phyloP scores from a whole-genome alignment of 2,888 invertebrate species.

The Dolichomitus sp. region DNA sequence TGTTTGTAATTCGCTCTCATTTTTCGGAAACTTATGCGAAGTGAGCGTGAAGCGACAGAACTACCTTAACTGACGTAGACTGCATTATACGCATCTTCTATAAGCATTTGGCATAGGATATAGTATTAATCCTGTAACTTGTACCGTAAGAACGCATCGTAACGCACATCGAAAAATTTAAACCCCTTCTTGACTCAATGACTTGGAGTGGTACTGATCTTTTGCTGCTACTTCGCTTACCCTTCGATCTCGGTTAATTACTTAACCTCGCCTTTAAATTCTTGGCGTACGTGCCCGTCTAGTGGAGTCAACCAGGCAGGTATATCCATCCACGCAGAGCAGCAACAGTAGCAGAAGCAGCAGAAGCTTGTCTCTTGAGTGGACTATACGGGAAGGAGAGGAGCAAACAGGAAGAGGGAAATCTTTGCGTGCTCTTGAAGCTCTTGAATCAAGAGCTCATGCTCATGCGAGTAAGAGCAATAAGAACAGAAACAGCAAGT shows the following conservation, averaged over 20 bases:
- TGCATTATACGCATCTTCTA: background rate
- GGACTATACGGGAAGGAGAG: conserved; percentile 43
- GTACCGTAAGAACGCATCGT: conserved; percentile 4
- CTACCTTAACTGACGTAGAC: too few species aligned
- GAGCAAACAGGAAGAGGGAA: conserved; percentile 66
- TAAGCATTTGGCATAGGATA: background rate
- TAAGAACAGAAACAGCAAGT: conserved; percentile 19
- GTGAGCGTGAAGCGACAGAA: too few species aligned
- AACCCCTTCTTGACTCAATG: conserved; percentile 8
- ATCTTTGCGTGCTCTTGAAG: conserved; percentile 60
- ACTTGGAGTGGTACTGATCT: conserved; percentile 12
- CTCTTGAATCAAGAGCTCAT: conserved; percentile 61
- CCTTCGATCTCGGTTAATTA: conserved; percentile 59
- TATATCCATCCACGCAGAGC: conserved; percentile 55
- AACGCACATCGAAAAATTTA: background rate
- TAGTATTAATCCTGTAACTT: background rate
- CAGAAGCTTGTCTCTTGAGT: conserved; percentile 17
- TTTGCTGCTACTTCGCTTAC: conserved; percentile 48
- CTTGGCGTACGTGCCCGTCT: conserved; percentile 48
- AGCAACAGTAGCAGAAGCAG: conserved; percentile 1
- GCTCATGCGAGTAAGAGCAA: conserved; percentile 30
- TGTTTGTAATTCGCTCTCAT: too few species aligned
- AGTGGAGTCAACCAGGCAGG: conserved; percentile 13
- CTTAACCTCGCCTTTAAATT: conserved; percentile 64
- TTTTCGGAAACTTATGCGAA: too few species aligned